Evolutionary conservation across 2,888 invertebrate species (phyloP).

Genomic region (Atrina japonica): DNA sequence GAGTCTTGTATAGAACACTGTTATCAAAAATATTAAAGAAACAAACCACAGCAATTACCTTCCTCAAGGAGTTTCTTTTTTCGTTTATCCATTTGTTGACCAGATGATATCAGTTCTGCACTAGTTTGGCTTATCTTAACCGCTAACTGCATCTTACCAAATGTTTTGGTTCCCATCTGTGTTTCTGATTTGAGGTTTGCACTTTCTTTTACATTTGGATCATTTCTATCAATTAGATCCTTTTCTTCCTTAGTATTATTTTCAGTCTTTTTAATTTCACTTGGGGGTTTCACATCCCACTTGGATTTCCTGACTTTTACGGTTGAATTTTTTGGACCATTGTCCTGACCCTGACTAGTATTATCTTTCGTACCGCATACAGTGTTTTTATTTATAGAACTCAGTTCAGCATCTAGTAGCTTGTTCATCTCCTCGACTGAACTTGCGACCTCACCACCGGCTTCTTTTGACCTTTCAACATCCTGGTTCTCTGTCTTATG

Average conservation of each 20-base stretch:
- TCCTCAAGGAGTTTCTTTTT: conserved; percentile 57
- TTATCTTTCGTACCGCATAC: conserved; percentile 6
- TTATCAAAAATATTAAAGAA: no score
- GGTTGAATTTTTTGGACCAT: conserved; percentile 21
- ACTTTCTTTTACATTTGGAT: conserved; percentile 1
- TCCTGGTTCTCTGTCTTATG: conserved; percentile 30
- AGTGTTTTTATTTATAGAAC: conserved; percentile 46
- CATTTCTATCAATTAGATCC: neutral
- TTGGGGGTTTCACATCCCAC: conserved; percentile 24
- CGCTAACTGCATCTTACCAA: conserved; percentile 46
- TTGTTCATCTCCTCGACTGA: conserved; percentile 70
- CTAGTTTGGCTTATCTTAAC: conserved; percentile 58
- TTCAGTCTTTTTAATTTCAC: neutral
- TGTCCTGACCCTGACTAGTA: neutral
- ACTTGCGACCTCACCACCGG: conserved; percentile 30
- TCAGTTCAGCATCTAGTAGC: conserved; percentile 67
- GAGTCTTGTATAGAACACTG: no score
- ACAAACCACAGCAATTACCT: conserved; percentile 39
- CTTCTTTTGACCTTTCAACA: conserved; percentile 19
- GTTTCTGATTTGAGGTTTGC: neutral
- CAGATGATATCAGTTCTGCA: conserved; percentile 59
- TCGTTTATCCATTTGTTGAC: conserved; percentile 43
- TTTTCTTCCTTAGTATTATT: neutral
- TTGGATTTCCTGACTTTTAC: conserved; percentile 14
- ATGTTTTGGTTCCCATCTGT: conserved; percentile 52